Evolutionary conservation across 2,113 vertebrate species (phyloP).

Genomic region (Nesospiza acunhae): DNA sequence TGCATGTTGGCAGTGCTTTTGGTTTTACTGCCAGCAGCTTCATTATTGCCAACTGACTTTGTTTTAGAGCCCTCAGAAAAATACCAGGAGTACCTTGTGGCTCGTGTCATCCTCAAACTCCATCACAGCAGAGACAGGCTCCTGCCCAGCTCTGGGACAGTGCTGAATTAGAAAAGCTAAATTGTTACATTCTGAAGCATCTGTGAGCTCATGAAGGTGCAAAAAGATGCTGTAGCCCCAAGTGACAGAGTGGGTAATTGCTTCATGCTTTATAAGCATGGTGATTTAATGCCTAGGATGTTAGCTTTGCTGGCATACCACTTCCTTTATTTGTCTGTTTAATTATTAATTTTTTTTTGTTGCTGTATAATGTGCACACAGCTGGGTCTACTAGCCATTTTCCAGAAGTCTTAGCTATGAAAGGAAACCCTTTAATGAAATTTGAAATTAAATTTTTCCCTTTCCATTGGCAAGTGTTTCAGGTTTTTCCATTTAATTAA

Average conservation of each 20-base stretch:
- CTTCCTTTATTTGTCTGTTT: not conserved
- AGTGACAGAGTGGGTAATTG: not conserved
- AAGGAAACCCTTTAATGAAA: not conserved
- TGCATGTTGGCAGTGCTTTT: not conserved
- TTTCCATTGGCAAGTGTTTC: not conserved
- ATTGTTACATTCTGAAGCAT: not conserved
- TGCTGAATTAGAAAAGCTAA: not conserved
- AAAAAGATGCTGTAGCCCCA: not conserved
- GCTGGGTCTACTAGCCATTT: not conserved
- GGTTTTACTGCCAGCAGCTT: constrained; percentile 42
- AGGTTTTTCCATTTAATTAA: not conserved
- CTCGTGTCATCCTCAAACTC: not conserved
- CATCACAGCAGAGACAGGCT: not conserved
- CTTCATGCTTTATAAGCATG: not conserved
- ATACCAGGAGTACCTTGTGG: not conserved
- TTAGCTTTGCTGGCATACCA: not conserved
- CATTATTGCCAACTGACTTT: constrained; percentile 17
- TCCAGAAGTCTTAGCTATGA: not conserved
- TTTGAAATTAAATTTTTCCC: not conserved
- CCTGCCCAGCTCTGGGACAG: not conserved
- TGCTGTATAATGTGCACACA: not conserved
- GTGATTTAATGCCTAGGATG: not conserved
- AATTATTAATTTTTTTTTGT: not conserved
- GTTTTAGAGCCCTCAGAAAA: constrained; percentile 33
- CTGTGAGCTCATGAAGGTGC: not conserved